Evolutionary conservation across 1,140 invertebrate genomes (phyloP).

Genomic region (Lepidurus arcticus): DNA sequence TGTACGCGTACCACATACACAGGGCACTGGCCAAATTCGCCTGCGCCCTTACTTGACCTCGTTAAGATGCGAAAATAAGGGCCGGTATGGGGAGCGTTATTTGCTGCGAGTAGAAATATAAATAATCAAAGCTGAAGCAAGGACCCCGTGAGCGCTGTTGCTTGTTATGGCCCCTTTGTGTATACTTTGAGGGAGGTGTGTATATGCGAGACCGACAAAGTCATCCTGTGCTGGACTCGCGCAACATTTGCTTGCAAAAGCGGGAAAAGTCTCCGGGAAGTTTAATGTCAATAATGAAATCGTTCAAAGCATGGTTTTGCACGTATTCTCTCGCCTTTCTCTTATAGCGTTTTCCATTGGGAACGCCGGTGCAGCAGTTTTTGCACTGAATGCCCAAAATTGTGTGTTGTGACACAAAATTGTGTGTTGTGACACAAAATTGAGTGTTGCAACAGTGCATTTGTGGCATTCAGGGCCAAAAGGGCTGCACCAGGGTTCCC

Average conservation of each 20-base stretch:
- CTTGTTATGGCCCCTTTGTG: slow-evolving; percentile 1
- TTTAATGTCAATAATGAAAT: too few relatives aligned
- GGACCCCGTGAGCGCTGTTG: slow-evolving; percentile 7
- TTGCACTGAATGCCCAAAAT: too few relatives aligned
- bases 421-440: too few relatives aligned
- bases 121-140: slow-evolving; percentile 1
- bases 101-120: slow-evolving; percentile 4
- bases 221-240: background rate
- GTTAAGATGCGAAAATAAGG: slow-evolving; percentile 13
- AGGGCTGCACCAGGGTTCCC: too few relatives aligned
- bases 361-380: too few relatives aligned
- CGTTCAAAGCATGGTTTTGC: too few relatives aligned
- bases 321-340: too few relatives aligned
- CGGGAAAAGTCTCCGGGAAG: too few relatives aligned
- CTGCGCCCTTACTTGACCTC: slow-evolving; percentile 11
- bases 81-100: background rate
- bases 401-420: too few relatives aligned
- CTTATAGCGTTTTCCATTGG: too few relatives aligned
- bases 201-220: slow-evolving; percentile 3
- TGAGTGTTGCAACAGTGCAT: too few relatives aligned
- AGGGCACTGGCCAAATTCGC: background rate
- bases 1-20: background rate
- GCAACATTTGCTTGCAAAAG: background rate
- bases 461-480: too few relatives aligned
- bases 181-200: slow-evolving; percentile 18